phyloP scores from a whole-genome alignment of 2,797 vertebrate species.

The Oreonectes daqikongensis region DNA sequence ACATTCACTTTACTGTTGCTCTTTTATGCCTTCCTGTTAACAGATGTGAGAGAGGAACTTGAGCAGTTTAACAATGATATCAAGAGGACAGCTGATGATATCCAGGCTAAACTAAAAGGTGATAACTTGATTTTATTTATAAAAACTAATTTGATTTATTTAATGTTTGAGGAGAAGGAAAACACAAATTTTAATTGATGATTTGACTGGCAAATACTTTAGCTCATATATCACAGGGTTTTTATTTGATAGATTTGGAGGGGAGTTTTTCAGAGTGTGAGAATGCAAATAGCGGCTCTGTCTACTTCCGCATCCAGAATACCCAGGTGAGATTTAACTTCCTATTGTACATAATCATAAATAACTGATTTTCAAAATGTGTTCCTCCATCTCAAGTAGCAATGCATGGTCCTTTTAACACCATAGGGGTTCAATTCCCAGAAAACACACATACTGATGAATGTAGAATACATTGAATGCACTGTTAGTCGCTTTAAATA shows the following conservation, averaged over 20 bases:
- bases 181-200: neutral
- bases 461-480: too few relatives aligned
- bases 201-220: constrained; percentile 25
- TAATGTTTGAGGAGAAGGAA: neutral
- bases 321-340: constrained; percentile 68
- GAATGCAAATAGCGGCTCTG: constrained; percentile 55
- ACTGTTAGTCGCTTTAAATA: neutral
- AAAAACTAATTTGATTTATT: too few relatives aligned
- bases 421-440: too few relatives aligned
- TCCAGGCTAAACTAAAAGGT: constrained; percentile 70
- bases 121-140: neutral
- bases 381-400: neutral
- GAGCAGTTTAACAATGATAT: constrained; percentile 67
- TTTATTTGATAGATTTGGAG: constrained; percentile 64
- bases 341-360: neutral
- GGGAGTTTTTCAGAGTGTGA: constrained; percentile 54
- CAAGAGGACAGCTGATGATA: constrained; percentile 61
- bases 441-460: too few relatives aligned
- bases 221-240: neutral
- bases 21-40: neutral
- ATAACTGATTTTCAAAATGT: neutral
- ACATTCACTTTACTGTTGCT: neutral
- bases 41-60: constrained; percentile 67
- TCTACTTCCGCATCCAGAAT: constrained; percentile 69
- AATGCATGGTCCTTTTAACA: neutral